phyloP scores from a whole-genome alignment of 1,140 invertebrate genomes.

The Drosophila guanche region DNA sequence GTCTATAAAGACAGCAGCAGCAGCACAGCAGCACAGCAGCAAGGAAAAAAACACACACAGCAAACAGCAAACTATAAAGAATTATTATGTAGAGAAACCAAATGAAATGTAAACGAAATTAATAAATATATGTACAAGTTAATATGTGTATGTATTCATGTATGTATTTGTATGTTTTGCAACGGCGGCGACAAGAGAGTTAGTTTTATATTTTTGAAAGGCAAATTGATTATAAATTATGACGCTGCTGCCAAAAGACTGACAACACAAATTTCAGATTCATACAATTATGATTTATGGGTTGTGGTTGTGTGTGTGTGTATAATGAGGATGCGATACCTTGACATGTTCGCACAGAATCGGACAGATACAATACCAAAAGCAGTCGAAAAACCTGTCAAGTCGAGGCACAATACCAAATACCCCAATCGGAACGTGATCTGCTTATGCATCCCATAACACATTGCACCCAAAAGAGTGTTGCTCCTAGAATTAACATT shows the following conservation, averaged over 20 bases:
- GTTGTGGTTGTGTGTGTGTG: conserved; percentile 22
- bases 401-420: no score
- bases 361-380: neutral
- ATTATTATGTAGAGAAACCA: conserved; percentile 47
- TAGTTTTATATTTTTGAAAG: conserved; percentile 57
- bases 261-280: conserved; percentile 75
- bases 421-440: no score
- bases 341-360: conserved; percentile 50
- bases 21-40: no score
- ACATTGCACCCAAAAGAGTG: neutral
- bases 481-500: neutral
- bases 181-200: conserved; percentile 52
- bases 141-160: conserved; percentile 44
- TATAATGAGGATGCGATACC: conserved; percentile 61
- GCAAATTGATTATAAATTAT: conserved; percentile 81
- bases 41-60: conserved; percentile 39
- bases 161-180: conserved; percentile 24
- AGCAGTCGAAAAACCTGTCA: conserved; percentile 44
- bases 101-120: conserved; percentile 35
- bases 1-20: conserved; percentile 67
- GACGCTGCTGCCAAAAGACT: conserved; percentile 71
- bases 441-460: no score
- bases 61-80: conserved; percentile 17
- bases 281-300: conserved; percentile 74
- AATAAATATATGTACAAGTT: conserved; percentile 30